Evolutionary conservation across 2,113 vertebrate species (phyloP).

Genomic region (Malurus elegans): DNA sequence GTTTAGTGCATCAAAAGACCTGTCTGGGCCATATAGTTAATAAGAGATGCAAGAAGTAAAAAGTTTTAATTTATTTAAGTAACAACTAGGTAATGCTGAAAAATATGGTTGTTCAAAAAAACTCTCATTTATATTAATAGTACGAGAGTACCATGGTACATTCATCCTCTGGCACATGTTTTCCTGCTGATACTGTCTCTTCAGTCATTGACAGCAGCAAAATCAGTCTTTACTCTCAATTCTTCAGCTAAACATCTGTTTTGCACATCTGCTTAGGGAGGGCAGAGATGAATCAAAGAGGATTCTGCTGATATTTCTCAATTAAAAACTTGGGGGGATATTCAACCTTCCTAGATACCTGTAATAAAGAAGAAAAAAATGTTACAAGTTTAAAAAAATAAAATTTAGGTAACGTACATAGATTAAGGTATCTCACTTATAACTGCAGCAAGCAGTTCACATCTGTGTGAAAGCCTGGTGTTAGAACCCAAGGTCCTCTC

Average conservation of each 20-base stretch:
- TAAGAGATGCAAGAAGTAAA: neutral
- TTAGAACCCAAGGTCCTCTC: neutral
- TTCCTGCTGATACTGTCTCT: neutral
- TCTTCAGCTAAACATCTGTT: neutral
- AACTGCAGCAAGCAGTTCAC: neutral
- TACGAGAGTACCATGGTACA: neutral
- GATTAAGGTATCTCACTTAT: neutral
- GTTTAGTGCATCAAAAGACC: neutral
- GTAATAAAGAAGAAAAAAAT: neutral
- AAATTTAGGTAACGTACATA: neutral
- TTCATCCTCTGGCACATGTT: neutral
- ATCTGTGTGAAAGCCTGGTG: neutral
- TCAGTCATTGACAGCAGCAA: neutral
- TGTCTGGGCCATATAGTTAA: neutral
- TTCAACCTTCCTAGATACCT: neutral
- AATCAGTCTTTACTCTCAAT: neutral
- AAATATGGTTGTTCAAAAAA: neutral
- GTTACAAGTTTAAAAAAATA: neutral
- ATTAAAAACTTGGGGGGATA: neutral
- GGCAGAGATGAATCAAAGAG: neutral
- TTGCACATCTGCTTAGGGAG: neutral
- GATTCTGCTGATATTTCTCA: neutral
- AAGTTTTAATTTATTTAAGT: neutral
- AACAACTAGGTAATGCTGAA: neutral
- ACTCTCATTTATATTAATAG: accelerated